Evolutionary conservation across 2,797 vertebrate species (phyloP).

Genomic region (Sciurus vulgaris): DNA sequence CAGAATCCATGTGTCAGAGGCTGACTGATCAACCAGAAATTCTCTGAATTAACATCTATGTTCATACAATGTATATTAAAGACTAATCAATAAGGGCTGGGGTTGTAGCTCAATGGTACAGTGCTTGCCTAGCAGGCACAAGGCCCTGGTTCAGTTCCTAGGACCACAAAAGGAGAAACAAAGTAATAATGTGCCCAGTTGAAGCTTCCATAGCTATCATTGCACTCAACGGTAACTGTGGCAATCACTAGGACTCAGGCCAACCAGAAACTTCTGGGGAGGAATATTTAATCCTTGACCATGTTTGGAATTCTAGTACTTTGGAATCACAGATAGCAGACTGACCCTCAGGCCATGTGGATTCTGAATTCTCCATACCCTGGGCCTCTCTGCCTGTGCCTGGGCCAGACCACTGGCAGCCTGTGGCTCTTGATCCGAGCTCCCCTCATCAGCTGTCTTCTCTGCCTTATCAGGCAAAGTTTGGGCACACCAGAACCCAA

Average conservation of each 20-base stretch:
- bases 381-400: too few species aligned
- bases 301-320: neutral
- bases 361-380: neutral
- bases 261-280: neutral
- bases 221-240: neutral
- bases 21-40: neutral
- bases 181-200: neutral
- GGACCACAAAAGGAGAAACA: neutral
- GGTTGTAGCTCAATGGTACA: neutral
- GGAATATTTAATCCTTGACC: neutral
- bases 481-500: neutral
- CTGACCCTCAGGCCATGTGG: neutral
- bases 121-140: neutral
- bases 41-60: neutral
- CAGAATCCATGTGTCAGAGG: neutral
- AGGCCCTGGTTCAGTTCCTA: neutral
- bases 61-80: neutral
- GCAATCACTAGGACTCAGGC: neutral
- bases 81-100: neutral
- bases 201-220: neutral
- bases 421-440: neutral
- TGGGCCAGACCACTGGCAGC: neutral
- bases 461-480: neutral
- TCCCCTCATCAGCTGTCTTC: neutral
- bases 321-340: neutral